These are phyloP conservation scores for Euura saliciscinereae DNA, from an alignment of 1,140 invertebrate genomes.

Conservation along the genomic window DNA sequence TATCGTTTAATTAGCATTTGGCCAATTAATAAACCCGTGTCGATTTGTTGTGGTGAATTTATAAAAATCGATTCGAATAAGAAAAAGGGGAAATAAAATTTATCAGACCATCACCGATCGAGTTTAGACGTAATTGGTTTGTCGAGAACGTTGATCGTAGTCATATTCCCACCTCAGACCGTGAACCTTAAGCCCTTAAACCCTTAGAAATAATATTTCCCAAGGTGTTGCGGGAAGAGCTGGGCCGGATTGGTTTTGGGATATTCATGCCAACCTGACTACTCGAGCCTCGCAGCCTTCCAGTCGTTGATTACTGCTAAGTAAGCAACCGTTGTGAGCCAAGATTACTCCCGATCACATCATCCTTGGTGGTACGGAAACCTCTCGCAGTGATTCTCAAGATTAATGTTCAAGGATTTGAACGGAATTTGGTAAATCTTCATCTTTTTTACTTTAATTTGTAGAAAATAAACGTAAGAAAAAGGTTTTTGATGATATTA, in stretches of 20 bases:
- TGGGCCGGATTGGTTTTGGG: too few relatives aligned
- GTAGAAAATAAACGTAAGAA: background rate
- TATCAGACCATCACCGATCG: too few relatives aligned
- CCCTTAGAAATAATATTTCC: constrained; percentile 1
- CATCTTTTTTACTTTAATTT: too few relatives aligned
- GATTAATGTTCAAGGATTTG: too few relatives aligned
- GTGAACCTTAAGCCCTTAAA: background rate
- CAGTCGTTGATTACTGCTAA: constrained; percentile 3
- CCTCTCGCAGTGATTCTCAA: background rate
- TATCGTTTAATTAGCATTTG: background rate
- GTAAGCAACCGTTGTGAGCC: background rate
- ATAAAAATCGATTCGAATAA: too few relatives aligned
- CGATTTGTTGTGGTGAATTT: too few relatives aligned
- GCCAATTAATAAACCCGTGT: background rate
- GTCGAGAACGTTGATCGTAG: background rate
- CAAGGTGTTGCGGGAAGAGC: too few relatives aligned
- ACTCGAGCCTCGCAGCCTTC: background rate
- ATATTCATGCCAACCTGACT: too few relatives aligned
- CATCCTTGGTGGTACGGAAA: background rate
- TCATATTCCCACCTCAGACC: background rate
- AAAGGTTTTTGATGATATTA: too few relatives aligned
- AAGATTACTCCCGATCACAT: constrained; percentile 7
- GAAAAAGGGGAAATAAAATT: too few relatives aligned
- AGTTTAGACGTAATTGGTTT: background rate
- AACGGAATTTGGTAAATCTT: too few relatives aligned